phyloP scores from a whole-genome alignment of 1,140 invertebrate genomes.

The Vanessa atalanta region DNA sequence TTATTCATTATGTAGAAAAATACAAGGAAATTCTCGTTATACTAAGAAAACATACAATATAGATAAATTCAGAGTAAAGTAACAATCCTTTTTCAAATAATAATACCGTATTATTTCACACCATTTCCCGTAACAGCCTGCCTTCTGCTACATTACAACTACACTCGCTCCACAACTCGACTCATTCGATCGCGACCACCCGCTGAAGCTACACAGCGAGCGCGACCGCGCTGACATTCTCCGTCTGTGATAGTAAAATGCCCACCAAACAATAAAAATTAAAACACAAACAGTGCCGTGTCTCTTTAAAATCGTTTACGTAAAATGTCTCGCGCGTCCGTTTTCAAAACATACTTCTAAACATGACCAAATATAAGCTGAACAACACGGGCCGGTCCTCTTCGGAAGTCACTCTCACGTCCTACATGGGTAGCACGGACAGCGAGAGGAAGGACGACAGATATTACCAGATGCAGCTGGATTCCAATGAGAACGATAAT shows the following conservation, averaged over 20 bases:
- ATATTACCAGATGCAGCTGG: slow-evolving; percentile 47
- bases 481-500: slow-evolving; percentile 58
- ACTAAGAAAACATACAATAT: slow-evolving; percentile 48
- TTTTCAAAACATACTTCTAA: slow-evolving; percentile 60
- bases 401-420: slow-evolving; percentile 76
- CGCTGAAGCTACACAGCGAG: slow-evolving; percentile 20
- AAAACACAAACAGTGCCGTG: slow-evolving; percentile 26
- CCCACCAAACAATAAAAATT: slow-evolving; percentile 17
- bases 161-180: slow-evolving; percentile 3
- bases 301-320: slow-evolving; percentile 8
- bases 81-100: slow-evolving; percentile 26
- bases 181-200: slow-evolving; percentile 38
- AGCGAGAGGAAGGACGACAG: slow-evolving; percentile 45
- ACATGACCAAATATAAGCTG: slow-evolving; percentile 79
- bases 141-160: slow-evolving; percentile 15
- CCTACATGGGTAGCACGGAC: slow-evolving; percentile 66
- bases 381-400: slow-evolving; percentile 66
- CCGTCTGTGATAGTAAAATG: slow-evolving; percentile 37
- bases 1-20: no score
- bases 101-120: slow-evolving; percentile 31
- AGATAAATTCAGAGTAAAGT: neutral
- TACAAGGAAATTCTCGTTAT: no score
- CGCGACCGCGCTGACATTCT: neutral
- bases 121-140: slow-evolving; percentile 32
- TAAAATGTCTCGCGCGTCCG: slow-evolving; percentile 64